Percentiles rank a stretch among this genome's conserved stretches.
Conservation (phyloP, 2,797 vertebrate genomes). For the Threskiornis aethiopicus region DNA sequence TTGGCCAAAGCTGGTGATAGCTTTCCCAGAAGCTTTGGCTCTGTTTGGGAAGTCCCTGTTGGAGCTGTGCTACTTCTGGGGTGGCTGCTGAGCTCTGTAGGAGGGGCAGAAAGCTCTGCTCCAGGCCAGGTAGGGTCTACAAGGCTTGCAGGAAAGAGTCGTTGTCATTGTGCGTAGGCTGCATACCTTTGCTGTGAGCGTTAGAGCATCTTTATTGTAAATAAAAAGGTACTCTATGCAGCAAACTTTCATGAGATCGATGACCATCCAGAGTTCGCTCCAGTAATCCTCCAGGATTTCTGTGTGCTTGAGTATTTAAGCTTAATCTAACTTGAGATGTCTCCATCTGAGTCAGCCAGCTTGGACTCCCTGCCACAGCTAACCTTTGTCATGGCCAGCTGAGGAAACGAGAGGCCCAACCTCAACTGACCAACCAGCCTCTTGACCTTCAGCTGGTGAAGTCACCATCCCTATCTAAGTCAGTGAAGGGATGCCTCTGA, state of each 20-base stretch:
- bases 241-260: too few relatives aligned
- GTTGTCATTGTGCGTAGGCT: not conserved
- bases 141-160: not conserved
- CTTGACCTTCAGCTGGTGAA: not conserved
- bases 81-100: not conserved
- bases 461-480: rapidly evolving
- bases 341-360: not conserved
- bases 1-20: not conserved
- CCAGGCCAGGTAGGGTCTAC: not conserved
- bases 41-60: not conserved
- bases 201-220: rapidly evolving
- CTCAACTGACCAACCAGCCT: too few relatives aligned
- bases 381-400: not conserved
- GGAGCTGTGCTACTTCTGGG: not conserved
- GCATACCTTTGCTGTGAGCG: not conserved
- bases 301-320: not conserved
- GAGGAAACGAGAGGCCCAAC: not conserved
- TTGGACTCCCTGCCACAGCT: too few relatives aligned
- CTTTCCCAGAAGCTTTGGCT: not conserved
- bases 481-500: not conserved
- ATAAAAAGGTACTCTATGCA: rapidly evolving
- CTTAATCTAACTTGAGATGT: not conserved
- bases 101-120: not conserved
- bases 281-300: not conserved
- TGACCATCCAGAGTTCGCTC: not conserved